Percentiles rank a stretch among this genome's conserved stretches.
Evolutionary conservation across 2,888 invertebrate species (phyloP).

Genomic region (Carpatolechia fugitivella): DNA sequence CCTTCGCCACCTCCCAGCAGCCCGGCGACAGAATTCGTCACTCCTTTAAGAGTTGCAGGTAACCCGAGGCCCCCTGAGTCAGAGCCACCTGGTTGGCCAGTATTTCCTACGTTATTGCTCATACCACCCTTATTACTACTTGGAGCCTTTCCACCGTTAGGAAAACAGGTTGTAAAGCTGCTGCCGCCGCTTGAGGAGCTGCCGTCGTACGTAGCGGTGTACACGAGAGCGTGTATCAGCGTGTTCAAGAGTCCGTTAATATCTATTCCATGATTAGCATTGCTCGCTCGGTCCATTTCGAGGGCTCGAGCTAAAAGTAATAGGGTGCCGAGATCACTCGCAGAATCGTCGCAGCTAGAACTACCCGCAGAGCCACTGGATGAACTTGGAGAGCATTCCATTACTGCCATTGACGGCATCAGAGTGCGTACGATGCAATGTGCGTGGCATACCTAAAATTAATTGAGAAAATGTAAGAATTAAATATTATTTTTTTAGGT

Average conservation of each 20-base stretch:
- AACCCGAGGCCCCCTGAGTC: background rate
- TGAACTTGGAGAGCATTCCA: background rate
- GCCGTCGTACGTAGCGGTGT: conserved; percentile 42
- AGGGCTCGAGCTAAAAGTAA: conserved; percentile 30
- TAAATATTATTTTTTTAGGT: too few species aligned
- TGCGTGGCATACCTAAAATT: conserved; percentile 39
- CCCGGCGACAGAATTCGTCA: background rate
- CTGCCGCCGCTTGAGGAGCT: conserved; percentile 6
- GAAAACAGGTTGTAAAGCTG: background rate
- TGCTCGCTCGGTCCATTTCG: conserved; percentile 26
- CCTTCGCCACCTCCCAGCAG: conserved; percentile 19
- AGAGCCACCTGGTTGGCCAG: background rate
- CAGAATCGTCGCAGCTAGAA: conserved; percentile 11
- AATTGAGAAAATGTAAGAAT: background rate
- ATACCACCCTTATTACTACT: background rate
- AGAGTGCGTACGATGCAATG: conserved; percentile 23
- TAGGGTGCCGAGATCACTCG: conserved; percentile 28
- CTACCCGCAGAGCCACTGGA: background rate
- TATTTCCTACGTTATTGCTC: background rate
- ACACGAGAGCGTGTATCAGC: conserved; percentile 56
- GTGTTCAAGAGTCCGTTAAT: conserved; percentile 54
- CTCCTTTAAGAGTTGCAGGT: background rate
- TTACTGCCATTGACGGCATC: conserved; percentile 15
- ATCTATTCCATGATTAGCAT: conserved; percentile 22
- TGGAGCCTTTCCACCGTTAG: background rate